Conservation (phyloP, 2,113 vertebrate genomes). For the Centropus bengalensis region DNA sequence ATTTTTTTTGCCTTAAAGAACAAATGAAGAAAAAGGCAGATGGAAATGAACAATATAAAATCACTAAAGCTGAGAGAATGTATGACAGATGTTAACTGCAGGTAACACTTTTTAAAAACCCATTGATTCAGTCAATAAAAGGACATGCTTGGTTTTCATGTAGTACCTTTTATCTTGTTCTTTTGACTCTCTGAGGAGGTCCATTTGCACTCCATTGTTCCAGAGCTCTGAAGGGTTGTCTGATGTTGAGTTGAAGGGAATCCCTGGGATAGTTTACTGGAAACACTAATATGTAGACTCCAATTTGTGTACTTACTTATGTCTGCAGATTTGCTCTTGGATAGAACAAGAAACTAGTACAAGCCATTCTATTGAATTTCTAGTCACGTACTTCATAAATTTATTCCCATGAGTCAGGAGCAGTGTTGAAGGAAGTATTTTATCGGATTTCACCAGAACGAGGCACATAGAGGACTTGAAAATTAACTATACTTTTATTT, state of each 20-base stretch:
- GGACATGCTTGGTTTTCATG: not conserved
- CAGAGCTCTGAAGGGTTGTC: not conserved
- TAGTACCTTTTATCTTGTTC: not conserved
- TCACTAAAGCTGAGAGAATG: not conserved
- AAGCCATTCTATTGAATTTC: slow-evolving; percentile 22
- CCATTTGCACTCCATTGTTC: not conserved
- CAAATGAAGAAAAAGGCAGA: not conserved
- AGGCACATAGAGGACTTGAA: not conserved
- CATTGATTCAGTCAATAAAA: not conserved
- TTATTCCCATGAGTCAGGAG: slow-evolving; percentile 15
- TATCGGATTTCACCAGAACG: not conserved
- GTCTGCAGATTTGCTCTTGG: not conserved
- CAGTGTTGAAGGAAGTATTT: slow-evolving; percentile 14
- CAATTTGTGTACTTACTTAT: not conserved
- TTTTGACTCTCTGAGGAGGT: not conserved
- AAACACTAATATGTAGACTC: not conserved
- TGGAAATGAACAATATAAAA: not conserved
- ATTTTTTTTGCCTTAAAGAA: not conserved
- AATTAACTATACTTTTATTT: slow-evolving; percentile 34
- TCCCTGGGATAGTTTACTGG: not conserved
- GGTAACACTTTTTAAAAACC: slow-evolving; percentile 2
- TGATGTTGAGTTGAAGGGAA: not conserved
- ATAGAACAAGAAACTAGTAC: not conserved
- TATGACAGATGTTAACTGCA: not conserved
- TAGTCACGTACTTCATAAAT: not conserved